Conservation (phyloP, 2,888 invertebrate genomes). For the Hemicrepidius hirtus region DNA sequence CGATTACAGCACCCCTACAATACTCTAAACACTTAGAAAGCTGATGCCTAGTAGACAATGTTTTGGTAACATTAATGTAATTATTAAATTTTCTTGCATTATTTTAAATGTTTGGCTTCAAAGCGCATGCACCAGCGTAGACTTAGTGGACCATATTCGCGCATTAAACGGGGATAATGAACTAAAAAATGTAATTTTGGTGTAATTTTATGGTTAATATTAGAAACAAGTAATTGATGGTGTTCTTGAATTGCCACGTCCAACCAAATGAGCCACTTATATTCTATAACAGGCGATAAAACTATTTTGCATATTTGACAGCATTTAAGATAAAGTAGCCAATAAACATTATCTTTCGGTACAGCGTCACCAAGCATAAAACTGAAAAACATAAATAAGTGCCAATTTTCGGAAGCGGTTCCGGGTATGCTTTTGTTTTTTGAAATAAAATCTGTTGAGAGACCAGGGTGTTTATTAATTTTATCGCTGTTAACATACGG, state of each 20-base stretch:
- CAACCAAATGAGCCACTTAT: not conserved
- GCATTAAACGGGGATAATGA: not conserved
- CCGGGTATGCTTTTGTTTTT: not conserved
- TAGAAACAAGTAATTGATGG: not conserved
- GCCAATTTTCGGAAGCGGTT: not conserved
- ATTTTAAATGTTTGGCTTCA: constrained; percentile 1
- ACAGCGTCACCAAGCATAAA: not conserved
- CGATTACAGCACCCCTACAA: not conserved
- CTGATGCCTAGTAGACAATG: not conserved
- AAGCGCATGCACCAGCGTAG: not conserved
- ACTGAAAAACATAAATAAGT: not conserved
- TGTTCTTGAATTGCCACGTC: not conserved
- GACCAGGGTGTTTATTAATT: not conserved
- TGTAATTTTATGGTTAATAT: constrained; percentile 2
- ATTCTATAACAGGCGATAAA: not conserved
- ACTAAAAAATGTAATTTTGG: constrained; percentile 2
- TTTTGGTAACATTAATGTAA: constrained; percentile 1
- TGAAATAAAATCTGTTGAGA: not conserved
- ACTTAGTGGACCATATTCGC: not conserved
- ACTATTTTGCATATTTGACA: not conserved
- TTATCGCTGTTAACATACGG: not conserved
- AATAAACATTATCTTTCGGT: constrained; percentile 4
- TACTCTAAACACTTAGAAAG: not conserved
- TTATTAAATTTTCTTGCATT: not conserved
- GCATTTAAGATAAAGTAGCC: not conserved